Evolutionary conservation across 2,888 invertebrate species (phyloP), one percentile per base, ranked within the genome.

Genomic region (Tipula lateralis): DNA sequence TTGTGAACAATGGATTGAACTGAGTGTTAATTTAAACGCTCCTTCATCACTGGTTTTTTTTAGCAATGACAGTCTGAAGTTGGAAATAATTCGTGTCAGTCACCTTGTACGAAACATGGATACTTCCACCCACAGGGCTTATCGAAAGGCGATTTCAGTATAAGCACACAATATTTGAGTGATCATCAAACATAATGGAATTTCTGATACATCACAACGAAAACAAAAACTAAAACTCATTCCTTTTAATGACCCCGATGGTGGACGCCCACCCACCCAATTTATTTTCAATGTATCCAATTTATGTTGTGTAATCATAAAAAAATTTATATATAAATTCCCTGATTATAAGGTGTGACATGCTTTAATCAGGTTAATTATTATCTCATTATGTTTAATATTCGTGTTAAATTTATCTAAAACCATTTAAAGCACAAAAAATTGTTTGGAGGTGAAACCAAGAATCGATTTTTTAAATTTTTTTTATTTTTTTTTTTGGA

Each of bases 371-470:
- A 24, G 24, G 66, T 66, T 66, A 66, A 66, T 66, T 66, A 66
- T 66, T 66, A 66, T 66, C 66, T 66, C 66, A 66, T 66, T 66
- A 66, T 66, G 24, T 66, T 66, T 66, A 66, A 66, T 66, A 66
- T 66, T 24, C 66, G 66, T 19, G 66, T 24, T 66, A 24, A 66
- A 66, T 66, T 19, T 66, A 66, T 66, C 66, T 66, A 24, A 66
- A 66, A 66, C 9, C 6, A 66, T 24, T 24, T 66, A 24, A 16
- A 66, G 9, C 0, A n/a, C n/a, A n/a, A n/a, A n/a, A n/a, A n/a
- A n/a, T n/a, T n/a, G n/a, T 16, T 19, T 7, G 2, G 9, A 66
- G 9, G 66, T 24, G 24, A 66, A 66, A 66, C 6, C 24, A 66
- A 66, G 24, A 12, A 66, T 66, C 66, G 24, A 66, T 16, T 19